Conservation (phyloP, 53 echinoderm and acorn worm genomes). For the Temnopleurus reevesii region DNA sequence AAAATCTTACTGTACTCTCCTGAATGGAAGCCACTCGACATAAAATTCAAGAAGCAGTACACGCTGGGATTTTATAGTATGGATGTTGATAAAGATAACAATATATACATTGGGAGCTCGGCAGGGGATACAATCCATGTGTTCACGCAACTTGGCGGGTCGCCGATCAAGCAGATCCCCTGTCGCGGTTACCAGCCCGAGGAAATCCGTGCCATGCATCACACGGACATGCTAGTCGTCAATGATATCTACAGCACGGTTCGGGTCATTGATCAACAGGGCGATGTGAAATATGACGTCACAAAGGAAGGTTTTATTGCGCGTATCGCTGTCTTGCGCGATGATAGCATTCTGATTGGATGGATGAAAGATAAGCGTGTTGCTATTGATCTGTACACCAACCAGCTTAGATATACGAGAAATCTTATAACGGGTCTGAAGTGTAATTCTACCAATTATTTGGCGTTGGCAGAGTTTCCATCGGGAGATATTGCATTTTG, state of each 20-base stretch:
- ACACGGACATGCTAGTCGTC: conserved; percentile 20
- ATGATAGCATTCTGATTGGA: conserved; percentile 18
- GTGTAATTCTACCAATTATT: too few species aligned
- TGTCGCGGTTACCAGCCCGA: background rate
- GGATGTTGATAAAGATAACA: background rate
- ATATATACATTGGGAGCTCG: conserved; percentile 16
- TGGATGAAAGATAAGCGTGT: conserved; percentile 26
- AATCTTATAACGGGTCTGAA: too few species aligned
- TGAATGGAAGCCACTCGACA: background rate
- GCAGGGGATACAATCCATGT: conserved; percentile 5
- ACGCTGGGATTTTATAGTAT: background rate
- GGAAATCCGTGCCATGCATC: conserved; percentile 8
- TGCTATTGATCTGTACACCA: background rate
- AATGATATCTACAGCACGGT: background rate
- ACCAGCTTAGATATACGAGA: background rate
- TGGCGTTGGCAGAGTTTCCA: too few species aligned
- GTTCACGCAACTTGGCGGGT: conserved; percentile 7
- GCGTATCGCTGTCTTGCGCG: conserved; percentile 4
- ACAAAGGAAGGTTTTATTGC: background rate
- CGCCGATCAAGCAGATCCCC: conserved; percentile 7
- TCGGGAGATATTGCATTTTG: too few species aligned
- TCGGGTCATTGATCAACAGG: background rate
- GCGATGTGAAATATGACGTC: conserved; percentile 3
- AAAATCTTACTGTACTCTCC: conserved; percentile 5
- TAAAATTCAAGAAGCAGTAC: background rate